Base-by-base conservation (phyloP, 2,888 invertebrate genomes). In the Cryptus armator region DNA sequence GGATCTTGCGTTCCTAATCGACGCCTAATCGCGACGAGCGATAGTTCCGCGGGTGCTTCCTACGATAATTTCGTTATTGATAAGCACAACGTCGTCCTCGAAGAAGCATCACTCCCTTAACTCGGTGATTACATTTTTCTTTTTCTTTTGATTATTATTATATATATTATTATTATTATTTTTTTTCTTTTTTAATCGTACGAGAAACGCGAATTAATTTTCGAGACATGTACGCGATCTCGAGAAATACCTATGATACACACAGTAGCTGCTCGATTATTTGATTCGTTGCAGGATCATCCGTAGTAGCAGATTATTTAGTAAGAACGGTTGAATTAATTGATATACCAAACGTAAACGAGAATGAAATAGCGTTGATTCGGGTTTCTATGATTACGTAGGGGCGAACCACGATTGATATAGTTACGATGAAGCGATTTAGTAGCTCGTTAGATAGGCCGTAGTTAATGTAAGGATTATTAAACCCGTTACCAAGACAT, bases 221-320 rank as follows among this genome's bases (percentile, higher is more conserved):
- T 75, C 37, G 24, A 48, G 48, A 53, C 16, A 24, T 19, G 51
- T 37, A 48, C 46, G 64, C 48, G 74, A 64, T 64, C 74, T 62
- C 48, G 64, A 37, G 37, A 19, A 12, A 48, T n/a, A 51, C 68
- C 43, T 44, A 32, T 53, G 19, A 53, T 48, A 29, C 16, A 72
- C 70, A n/a, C 24, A 59, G 16, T 46, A 72, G 14, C 71, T 75
- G 74, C 74, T 56, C 64, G 78, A 83, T 78, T n/a, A 19, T 43
- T 44, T 66, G 53, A 75, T 71, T 84, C 75, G 83, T 71, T 80
- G 70, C 56, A 71, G 70, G 80, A 76, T 84, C 76, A 59, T 76
- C 48, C 53, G 74, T 81, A 76, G 83, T 88, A 87, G 87, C 84
- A 80, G 37, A 83, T 82, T 86, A 87, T 86, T 88, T 87, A 86